Conservation (phyloP, 2,888 invertebrate genomes). For the Pristionchus maxplancki region DNA sequence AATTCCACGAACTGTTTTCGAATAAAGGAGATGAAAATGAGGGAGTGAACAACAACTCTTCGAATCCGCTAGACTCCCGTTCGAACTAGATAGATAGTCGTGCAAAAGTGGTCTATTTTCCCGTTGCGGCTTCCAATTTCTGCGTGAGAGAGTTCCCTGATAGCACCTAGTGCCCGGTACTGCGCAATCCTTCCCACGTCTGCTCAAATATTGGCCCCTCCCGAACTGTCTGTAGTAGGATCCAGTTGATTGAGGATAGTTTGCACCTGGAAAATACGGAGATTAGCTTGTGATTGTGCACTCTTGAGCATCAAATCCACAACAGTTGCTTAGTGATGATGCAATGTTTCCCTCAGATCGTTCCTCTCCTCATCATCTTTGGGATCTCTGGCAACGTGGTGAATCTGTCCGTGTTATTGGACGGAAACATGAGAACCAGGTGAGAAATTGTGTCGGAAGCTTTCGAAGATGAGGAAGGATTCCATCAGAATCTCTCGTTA, state of each 20-base stretch:
- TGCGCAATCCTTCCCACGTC: neutral
- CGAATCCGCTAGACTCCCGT: too few relatives aligned
- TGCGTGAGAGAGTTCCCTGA: too few relatives aligned
- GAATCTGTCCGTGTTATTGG: constrained; percentile 71
- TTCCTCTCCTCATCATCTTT: constrained; percentile 70
- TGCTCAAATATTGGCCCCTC: neutral
- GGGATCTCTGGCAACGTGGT: constrained; percentile 73
- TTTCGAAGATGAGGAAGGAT: constrained; percentile 27
- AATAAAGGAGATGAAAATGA: neutral
- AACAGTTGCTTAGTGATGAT: too few relatives aligned
- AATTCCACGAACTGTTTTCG: neutral
- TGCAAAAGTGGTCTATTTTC: neutral
- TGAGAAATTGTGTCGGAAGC: constrained; percentile 40
- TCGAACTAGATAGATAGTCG: neutral
- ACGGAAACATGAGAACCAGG: constrained; percentile 71
- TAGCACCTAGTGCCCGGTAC: too few relatives aligned
- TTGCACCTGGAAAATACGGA: too few relatives aligned
- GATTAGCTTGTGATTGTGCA: too few relatives aligned
- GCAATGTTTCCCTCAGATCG: too few relatives aligned
- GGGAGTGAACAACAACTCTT: neutral
- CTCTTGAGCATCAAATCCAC: too few relatives aligned
- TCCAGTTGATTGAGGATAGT: neutral
- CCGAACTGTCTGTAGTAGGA: neutral
- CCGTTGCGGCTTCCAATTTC: neutral
- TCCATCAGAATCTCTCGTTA: neutral